Base-by-base conservation (phyloP, 2,113 vertebrate genomes). In the Grammomys surdaster region DNA sequence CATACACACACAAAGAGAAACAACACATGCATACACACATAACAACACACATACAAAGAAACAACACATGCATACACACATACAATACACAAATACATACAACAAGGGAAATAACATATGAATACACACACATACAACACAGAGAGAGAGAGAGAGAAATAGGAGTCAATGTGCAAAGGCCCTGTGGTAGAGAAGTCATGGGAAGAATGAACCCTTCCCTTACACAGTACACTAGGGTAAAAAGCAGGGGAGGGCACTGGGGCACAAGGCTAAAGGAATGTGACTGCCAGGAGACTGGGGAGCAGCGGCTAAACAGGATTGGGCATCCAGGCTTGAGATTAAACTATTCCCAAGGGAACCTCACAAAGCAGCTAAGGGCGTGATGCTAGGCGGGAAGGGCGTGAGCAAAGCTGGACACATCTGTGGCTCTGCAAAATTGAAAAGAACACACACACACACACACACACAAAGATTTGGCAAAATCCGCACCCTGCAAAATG, bases 291-390 rank as follows among this genome's bases (percentile, higher is more conserved):
- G 1, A 0, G 31, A 14, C 0, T 2, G 22, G 4, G 7, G 14
- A 22, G 1, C 0, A 17, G 12, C 0, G 19, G 12, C 5, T 26
- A 24, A 43, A 33, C 31, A 54, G 69, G 58, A 17, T 0, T 8
- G 3, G 4, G 40, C 16, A 33, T 6, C 24, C 72, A 7, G 46
- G 19, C 6, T 82, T 60, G 80, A n/a, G 43, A 67, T 48, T 20
- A 46, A 48, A 17, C 31, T 36, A 28, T 65, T 65, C 58, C 48
- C 22, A 4, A 31, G 8, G n/a, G 85, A 88, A 33, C 11, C 54
- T 90, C 7, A 43, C 63, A 26, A 70, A 54, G 40, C 2, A 28
- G 3, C 77, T 51, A 4, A 10, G 0, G 36, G 81, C 14, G 1
- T 1, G 28, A 65, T 5, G 48, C 56, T 17, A 56, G 54, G 16